These are phyloP conservation scores for Lepetodrilus schrolli DNA, from an alignment of 2,888 invertebrate species.

Conservation along the genomic window DNA sequence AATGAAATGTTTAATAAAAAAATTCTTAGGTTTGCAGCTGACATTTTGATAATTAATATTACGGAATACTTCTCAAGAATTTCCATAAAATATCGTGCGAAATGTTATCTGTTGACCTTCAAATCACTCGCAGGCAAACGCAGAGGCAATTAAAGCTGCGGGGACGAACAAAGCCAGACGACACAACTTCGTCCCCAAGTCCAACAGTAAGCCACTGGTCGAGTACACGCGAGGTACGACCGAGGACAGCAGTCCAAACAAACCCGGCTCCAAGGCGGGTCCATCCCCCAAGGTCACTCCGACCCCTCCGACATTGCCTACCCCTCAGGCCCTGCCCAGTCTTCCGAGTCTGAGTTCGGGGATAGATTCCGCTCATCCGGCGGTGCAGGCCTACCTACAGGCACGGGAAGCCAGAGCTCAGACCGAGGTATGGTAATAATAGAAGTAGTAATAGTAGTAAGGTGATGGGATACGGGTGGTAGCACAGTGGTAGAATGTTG, in stretches of 20 bases:
- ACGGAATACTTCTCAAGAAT: too few relatives aligned
- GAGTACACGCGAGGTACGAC: slow-evolving; percentile 81
- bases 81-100: too few relatives aligned
- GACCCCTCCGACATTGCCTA: slow-evolving; percentile 14
- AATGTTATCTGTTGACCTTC: too few relatives aligned
- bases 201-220: slow-evolving; percentile 82
- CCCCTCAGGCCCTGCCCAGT: background rate
- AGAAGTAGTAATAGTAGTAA: too few relatives aligned
- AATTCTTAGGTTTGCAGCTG: too few relatives aligned
- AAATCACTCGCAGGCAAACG: slow-evolving; percentile 77
- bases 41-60: too few relatives aligned
- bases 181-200: slow-evolving; percentile 57
- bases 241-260: slow-evolving; percentile 34
- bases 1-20: too few relatives aligned
- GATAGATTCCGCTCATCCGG: background rate
- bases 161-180: slow-evolving; percentile 65
- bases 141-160: slow-evolving; percentile 69
- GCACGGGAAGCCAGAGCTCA: background rate
- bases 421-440: too few relatives aligned
- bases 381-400: slow-evolving; percentile 1
- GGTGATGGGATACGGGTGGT: too few relatives aligned
- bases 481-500: too few relatives aligned
- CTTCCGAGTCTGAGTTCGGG: background rate
- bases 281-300: background rate
- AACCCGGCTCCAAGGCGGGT: background rate